These are phyloP conservation scores for Carpatolechia fugitivella DNA, from an alignment of 2,888 invertebrate species.

Conservation along the genomic window DNA sequence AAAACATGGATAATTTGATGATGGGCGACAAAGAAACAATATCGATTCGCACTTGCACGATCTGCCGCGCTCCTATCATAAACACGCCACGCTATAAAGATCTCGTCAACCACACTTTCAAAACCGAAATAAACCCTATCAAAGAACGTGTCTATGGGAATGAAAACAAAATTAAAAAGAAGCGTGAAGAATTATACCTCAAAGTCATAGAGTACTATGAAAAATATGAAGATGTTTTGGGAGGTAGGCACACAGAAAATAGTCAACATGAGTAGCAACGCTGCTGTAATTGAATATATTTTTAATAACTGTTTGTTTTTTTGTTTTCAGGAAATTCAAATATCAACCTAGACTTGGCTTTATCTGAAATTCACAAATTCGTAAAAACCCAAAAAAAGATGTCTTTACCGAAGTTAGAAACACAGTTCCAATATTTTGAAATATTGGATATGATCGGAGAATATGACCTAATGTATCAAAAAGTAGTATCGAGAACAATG, in stretches of 20 bases:
- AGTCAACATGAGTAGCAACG: not conserved
- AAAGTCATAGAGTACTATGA: conserved; percentile 23
- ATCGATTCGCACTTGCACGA: conserved; percentile 73
- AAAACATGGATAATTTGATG: conserved; percentile 66
- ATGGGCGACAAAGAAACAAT: conserved; percentile 44
- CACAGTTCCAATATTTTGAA: conserved; percentile 42
- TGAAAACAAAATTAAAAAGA: conserved; percentile 33
- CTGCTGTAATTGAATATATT: too few species aligned
- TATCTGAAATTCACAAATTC: conserved; percentile 21
- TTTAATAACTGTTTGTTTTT: not conserved
- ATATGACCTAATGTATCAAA: conserved; percentile 35
- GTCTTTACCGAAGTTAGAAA: conserved; percentile 46
- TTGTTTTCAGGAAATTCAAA: conserved; percentile 31
- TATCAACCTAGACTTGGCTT: conserved; percentile 23
- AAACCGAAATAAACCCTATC: conserved; percentile 59
- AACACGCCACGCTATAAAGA: conserved; percentile 79
- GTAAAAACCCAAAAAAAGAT: conserved; percentile 30
- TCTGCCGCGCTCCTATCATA: conserved; percentile 79
- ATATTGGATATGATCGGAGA: conserved; percentile 48
- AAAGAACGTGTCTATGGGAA: conserved; percentile 62
- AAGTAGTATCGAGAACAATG: conserved; percentile 24
- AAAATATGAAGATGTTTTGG: conserved; percentile 17
- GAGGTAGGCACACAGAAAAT: conserved; percentile 27
- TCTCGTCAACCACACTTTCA: conserved; percentile 58
- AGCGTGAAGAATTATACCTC: conserved; percentile 26